Base-by-base conservation (phyloP, 1,140 invertebrate species). In the Drosophila orena region DNA sequence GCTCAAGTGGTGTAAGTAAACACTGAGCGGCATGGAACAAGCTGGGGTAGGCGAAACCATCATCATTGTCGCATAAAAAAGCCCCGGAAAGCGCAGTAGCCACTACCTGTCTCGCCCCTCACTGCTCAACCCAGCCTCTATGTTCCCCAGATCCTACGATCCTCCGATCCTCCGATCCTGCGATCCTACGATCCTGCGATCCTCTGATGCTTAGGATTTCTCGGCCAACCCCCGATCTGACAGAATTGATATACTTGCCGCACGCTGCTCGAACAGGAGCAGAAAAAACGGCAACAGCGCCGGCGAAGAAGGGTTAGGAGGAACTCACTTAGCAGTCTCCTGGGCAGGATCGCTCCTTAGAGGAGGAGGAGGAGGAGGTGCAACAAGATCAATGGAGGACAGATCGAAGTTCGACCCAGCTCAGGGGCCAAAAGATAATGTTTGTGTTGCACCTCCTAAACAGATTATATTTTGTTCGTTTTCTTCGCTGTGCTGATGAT, bases 1-100 rank as follows among this genome's bases (percentile, higher is more conserved):
- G 81, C 83, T 86, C 81, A 86, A 86, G 83, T 88, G 83, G 79
- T 89, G 84, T 89, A 88, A 89, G 84, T 52, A 88, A 89, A 89
- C 79, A 86, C 76, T 68, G 60, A 53, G 75, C 68, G 60, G 43
- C 34, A 46, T 53, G 47, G 50, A 56, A 59, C 38, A 49, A 52
- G 38, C 38, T 20, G 34, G 46, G 54, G 49, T 52, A 75, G 71
- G 53, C 50, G 54, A 56, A 59, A 49, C 59, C 60, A 81, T 81
- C 61, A 81, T 77, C 81, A 85, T 84, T 84, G 81, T 85, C 81
- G 73, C 81, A 85, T 72, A 70, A 70, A 70, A 70, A 68, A 35
- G 6, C 24, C 14, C 37, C 57, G 34, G 40, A 12, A 46, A 60
- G 22, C 17, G 11, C 17, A n/a, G 38, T 35, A 49, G 62, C 66